Percentiles rank a stretch among this genome's conserved stretches.
These are phyloP conservation scores for Andrena minutula DNA, from an alignment of 2,888 invertebrate genomes.

Conservation along the genomic window DNA sequence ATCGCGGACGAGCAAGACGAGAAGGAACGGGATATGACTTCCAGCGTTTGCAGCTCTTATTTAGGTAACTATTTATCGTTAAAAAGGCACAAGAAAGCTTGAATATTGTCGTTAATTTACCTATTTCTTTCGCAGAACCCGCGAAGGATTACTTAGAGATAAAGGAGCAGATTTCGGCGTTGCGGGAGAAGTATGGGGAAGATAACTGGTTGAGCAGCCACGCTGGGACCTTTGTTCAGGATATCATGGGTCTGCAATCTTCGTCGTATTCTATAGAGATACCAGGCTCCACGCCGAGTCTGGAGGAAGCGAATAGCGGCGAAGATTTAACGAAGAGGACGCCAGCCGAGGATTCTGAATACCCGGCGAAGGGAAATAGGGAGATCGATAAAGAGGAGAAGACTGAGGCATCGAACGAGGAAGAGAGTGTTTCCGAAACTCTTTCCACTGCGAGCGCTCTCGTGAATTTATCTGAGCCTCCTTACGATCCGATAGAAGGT, in stretches of 20 bases:
- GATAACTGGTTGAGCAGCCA: constrained; percentile 87
- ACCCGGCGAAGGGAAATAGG: constrained; percentile 5
- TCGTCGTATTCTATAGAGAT: constrained; percentile 65
- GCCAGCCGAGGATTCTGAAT: constrained; percentile 1
- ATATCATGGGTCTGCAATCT: constrained; percentile 86
- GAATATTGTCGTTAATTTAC: background rate
- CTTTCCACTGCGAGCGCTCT: constrained; percentile 25
- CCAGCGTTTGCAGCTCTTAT: constrained; percentile 74
- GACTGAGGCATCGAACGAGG: constrained; percentile 19
- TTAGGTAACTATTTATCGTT: constrained; percentile 63
- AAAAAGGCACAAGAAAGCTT: too few relatives aligned
- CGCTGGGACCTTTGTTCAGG: constrained; percentile 86
- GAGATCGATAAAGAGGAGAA: constrained; percentile 7
- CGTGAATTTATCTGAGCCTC: constrained; percentile 64
- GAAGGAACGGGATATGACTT: constrained; percentile 73
- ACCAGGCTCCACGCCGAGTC: constrained; percentile 68
- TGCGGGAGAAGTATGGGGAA: constrained; percentile 87
- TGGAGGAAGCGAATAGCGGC: constrained; percentile 18
- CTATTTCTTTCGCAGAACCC: constrained; percentile 69
- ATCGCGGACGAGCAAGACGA: constrained; percentile 85
- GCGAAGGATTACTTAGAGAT: constrained; percentile 86
- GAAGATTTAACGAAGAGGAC: constrained; percentile 17
- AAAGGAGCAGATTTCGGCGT: constrained; percentile 87
- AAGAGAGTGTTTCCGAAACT: constrained; percentile 43
- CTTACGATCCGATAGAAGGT: constrained; percentile 66